These are phyloP conservation scores for Otis tarda DNA, from an alignment of 2,113 vertebrate species.

Conservation along the genomic window DNA sequence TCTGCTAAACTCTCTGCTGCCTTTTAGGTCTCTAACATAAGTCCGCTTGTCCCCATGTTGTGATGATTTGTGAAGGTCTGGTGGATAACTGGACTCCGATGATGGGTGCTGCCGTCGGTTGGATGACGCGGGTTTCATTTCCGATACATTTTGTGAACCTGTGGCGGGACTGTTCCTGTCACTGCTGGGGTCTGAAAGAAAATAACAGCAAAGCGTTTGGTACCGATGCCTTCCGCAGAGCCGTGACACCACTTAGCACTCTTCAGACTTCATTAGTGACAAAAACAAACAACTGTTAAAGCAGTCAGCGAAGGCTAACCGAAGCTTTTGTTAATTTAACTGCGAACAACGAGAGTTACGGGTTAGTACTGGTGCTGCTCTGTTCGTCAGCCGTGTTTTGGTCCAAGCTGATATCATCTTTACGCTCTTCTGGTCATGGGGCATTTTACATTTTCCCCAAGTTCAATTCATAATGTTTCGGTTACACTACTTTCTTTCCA, in stretches of 20 bases:
- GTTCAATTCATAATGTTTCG: neutral
- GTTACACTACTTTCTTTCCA: slow-evolving; percentile 17
- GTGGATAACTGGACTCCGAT: slow-evolving; percentile 88
- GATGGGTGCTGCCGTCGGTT: slow-evolving; percentile 82
- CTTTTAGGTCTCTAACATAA: slow-evolving; percentile 74
- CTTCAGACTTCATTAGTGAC: slow-evolving; percentile 75
- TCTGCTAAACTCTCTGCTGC: slow-evolving; percentile 81
- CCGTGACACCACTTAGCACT: slow-evolving; percentile 56
- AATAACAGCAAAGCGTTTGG: slow-evolving; percentile 74
- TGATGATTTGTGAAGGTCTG: slow-evolving; percentile 90
- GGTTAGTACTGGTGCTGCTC: slow-evolving; percentile 62
- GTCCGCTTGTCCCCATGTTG: slow-evolving; percentile 86
- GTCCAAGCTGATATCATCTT: slow-evolving; percentile 29
- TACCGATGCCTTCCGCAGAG: slow-evolving; percentile 35
- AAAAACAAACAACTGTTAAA: slow-evolving; percentile 76
- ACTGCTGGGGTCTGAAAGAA: slow-evolving; percentile 90
- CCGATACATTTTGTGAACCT: slow-evolving; percentile 94
- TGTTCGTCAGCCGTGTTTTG: slow-evolving; percentile 25
- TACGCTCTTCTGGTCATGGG: slow-evolving; percentile 20
- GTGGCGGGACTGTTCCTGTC: slow-evolving; percentile 84
- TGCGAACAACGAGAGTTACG: slow-evolving; percentile 42
- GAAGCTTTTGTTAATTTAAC: slow-evolving; percentile 70
- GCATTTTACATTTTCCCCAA: slow-evolving; percentile 36
- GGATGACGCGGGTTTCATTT: slow-evolving; percentile 83
- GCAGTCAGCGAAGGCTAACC: slow-evolving; percentile 70